Percentiles rank a stretch among this genome's conserved stretches.
Conservation (phyloP, 2,797 vertebrate genomes). For the Cyclura pinguis region DNA sequence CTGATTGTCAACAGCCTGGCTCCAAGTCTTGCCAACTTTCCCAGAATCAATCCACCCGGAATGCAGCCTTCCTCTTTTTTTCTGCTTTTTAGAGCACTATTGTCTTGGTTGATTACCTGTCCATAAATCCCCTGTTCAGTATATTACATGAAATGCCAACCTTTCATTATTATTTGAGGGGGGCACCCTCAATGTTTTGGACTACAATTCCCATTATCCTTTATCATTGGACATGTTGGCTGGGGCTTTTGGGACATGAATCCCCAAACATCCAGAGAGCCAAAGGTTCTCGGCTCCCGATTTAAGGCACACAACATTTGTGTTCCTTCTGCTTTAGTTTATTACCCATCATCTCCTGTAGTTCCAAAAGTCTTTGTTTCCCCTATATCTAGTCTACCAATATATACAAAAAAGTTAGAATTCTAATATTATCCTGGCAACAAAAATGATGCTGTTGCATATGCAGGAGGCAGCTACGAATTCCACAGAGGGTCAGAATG, state of each 20-base stretch:
- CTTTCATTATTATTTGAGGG: constrained; percentile 18
- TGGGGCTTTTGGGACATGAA: background rate
- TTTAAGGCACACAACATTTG: constrained; percentile 17
- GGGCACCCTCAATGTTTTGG: background rate
- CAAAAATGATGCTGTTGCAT: constrained; percentile 11
- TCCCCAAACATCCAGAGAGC: background rate
- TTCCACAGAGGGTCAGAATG: background rate
- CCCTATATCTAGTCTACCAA: constrained; percentile 13
- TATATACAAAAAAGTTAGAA: constrained; percentile 35
- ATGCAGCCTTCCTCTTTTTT: too few relatives aligned
- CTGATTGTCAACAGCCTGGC: too few relatives aligned
- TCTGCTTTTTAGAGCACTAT: too few relatives aligned
- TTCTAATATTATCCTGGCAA: constrained; percentile 33
- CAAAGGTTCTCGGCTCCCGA: background rate
- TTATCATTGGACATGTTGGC: too few relatives aligned
- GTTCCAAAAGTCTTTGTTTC: constrained; percentile 56
- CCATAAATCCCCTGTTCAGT: background rate
- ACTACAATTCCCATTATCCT: too few relatives aligned
- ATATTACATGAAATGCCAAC: constrained; percentile 28
- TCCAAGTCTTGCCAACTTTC: too few relatives aligned
- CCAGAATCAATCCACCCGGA: too few relatives aligned
- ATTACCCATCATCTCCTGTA: constrained; percentile 41
- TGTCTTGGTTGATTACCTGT: background rate
- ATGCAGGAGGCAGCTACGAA: constrained; percentile 46
- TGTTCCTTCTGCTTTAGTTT: constrained; percentile 36